phyloP scores from a whole-genome alignment of 2,888 invertebrate genomes.

The Drosophila emarginata region DNA sequence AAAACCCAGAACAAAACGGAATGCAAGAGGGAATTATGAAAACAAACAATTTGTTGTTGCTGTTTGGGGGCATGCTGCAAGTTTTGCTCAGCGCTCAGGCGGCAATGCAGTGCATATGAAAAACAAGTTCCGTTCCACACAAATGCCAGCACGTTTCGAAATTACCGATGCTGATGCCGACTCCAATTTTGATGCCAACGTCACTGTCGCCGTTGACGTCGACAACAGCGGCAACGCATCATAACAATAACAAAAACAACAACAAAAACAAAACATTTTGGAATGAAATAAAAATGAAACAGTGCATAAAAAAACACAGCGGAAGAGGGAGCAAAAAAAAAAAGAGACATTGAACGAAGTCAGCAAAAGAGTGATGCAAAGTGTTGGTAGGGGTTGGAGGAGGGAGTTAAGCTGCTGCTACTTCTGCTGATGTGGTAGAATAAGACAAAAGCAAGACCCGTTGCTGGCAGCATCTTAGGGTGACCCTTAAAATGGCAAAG shows the following conservation, averaged over 20 bases:
- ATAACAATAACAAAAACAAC: conserved; percentile 70
- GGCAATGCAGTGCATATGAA: conserved; percentile 65
- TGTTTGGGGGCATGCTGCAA: conserved; percentile 32
- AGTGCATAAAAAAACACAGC: conserved; percentile 45
- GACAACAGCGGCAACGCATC: conserved; percentile 56
- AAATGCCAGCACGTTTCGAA: conserved; percentile 75
- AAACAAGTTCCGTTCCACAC: conserved; percentile 75
- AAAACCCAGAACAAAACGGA: conserved; percentile 56
- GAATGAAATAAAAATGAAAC: conserved; percentile 44
- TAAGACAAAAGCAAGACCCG: conserved; percentile 13
- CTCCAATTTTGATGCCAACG: not conserved
- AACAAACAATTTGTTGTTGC: conserved; percentile 64
- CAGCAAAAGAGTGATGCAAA: not conserved
- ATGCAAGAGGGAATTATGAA: conserved; percentile 66
- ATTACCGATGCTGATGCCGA: conserved; percentile 42
- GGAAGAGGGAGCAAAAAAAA: conserved; percentile 3
- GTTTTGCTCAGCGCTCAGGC: conserved; percentile 23
- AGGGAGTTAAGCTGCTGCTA: conserved; percentile 14
- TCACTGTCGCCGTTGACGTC: conserved; percentile 28
- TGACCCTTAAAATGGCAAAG: conserved; percentile 29
- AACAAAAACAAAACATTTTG: conserved; percentile 49
- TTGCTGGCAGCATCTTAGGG: conserved; percentile 52
- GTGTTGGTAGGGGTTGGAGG: not conserved
- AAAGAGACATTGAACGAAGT: conserved; percentile 12
- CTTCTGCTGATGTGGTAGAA: conserved; percentile 16